phyloP scores from a whole-genome alignment of 2,888 invertebrate species.

The Nephrotoma guestfalica region DNA sequence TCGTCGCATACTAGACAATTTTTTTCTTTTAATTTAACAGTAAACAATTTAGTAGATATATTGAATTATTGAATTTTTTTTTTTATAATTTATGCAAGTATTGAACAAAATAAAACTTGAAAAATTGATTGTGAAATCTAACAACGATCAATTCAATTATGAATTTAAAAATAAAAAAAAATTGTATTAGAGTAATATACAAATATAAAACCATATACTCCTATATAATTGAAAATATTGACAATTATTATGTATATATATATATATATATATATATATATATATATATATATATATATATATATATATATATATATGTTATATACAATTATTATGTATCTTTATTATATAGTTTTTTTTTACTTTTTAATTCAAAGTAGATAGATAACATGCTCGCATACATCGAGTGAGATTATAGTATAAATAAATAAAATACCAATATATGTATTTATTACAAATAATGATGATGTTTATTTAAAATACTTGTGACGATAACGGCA shows the following conservation, averaged over 20 bases:
- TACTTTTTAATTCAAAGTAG: neutral
- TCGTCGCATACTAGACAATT: neutral
- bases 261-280: neutral
- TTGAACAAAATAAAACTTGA: neutral
- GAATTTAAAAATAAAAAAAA: neutral
- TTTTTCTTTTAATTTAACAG: neutral
- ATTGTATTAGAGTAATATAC: neutral
- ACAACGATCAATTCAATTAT: neutral
- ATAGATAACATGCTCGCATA: neutral
- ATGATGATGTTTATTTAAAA: neutral
- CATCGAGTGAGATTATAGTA: neutral
- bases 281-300: neutral
- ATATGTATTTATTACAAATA: neutral
- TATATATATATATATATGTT: neutral
- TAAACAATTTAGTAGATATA: neutral
- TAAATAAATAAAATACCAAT: conserved; percentile 1
- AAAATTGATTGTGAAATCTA: neutral
- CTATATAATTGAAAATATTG: neutral
- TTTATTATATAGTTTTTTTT: neutral
- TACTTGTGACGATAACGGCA: neutral
- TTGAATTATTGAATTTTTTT: no score
- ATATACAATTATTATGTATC: neutral
- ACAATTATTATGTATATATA: neutral
- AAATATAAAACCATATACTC: neutral
- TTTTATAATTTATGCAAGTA: neutral